Evolutionary conservation across 2,113 vertebrate species (phyloP).

Genomic region (Chelonoidis abingdonii): DNA sequence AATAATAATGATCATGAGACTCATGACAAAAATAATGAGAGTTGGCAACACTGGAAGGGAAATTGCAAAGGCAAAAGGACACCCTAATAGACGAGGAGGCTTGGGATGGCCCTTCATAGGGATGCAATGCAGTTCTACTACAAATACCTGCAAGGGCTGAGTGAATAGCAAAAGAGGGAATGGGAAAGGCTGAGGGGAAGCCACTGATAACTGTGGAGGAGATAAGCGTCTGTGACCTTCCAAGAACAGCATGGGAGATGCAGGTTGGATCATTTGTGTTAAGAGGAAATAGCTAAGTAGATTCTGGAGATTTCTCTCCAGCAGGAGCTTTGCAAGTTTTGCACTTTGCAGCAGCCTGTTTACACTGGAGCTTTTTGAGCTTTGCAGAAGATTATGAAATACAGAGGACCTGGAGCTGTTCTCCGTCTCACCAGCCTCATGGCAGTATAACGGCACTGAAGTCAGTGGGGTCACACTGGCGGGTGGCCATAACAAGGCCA

Average conservation of each 20-base stretch:
- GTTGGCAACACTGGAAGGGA: background rate
- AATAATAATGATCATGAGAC: no score
- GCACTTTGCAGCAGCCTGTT: background rate
- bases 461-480: background rate
- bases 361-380: background rate
- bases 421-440: background rate
- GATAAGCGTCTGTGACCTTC: constrained; percentile 42
- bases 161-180: constrained; percentile 69
- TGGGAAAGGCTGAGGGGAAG: constrained; percentile 67
- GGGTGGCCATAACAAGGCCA: fast-evolving
- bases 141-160: constrained; percentile 73
- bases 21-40: background rate
- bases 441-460: background rate
- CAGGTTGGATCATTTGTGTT: fast-evolving
- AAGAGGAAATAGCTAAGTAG: background rate
- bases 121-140: constrained; percentile 64
- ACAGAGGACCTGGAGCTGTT: background rate
- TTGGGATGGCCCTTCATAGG: constrained; percentile 22
- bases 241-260: background rate
- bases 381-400: background rate
- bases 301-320: background rate
- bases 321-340: background rate
- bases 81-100: background rate
- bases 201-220: constrained; percentile 19
- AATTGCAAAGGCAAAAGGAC: background rate